phyloP scores from a whole-genome alignment of 2,113 vertebrate genomes.

The Edolisoma coerulescens region DNA sequence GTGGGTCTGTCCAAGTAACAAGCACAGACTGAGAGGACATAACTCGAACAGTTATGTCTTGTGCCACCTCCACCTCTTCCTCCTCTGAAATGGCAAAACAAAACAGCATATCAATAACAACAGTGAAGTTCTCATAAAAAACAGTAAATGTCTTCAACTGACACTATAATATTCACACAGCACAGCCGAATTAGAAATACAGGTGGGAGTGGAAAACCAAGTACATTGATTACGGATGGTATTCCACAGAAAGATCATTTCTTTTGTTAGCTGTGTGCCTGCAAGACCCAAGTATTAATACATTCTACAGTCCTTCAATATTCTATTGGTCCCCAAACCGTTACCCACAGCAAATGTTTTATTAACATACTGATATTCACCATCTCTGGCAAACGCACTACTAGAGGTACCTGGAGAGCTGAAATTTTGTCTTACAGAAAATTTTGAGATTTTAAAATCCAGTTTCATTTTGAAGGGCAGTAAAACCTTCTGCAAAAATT shows the following conservation, averaged over 20 bases:
- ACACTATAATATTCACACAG: not conserved
- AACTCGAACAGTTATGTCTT: constrained; percentile 89
- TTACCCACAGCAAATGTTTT: not conserved
- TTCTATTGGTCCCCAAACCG: not conserved
- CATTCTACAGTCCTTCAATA: not conserved
- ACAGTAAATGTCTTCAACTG: not conserved
- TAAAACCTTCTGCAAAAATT: not conserved
- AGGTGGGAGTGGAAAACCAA: not conserved
- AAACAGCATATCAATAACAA: not conserved
- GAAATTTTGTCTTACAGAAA: not conserved
- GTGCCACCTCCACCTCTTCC: constrained; percentile 79
- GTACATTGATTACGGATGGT: not conserved
- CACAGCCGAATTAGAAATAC: not conserved
- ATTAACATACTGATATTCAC: not conserved
- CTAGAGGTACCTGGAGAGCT: not conserved
- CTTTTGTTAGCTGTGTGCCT: not conserved
- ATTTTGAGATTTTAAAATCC: not conserved
- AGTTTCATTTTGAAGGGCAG: not conserved
- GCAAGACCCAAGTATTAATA: not conserved
- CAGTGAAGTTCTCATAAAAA: not conserved
- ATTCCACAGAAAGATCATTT: not conserved
- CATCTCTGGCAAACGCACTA: not conserved
- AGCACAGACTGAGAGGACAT: constrained; percentile 95
- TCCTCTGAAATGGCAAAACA: constrained; percentile 77
- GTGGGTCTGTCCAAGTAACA: constrained; percentile 90